Evolutionary conservation across 2,113 vertebrate species (phyloP), one percentile per base, ranked within the genome.

Genomic region (Larimichthys crocea): DNA sequence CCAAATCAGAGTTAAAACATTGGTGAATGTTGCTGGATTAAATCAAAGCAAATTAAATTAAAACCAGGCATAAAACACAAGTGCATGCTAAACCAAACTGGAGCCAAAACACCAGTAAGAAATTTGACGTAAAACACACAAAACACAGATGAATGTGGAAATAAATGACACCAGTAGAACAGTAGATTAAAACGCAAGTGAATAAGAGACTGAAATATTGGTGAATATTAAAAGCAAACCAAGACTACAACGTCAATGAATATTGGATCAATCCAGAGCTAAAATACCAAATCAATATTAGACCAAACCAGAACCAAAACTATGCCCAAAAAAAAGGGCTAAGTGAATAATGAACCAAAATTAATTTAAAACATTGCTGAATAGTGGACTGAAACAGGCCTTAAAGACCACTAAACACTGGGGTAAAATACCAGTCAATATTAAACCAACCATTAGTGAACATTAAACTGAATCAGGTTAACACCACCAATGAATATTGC

Each of bases 231-330:
- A 22, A 22, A 0, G 4, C 4, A 59, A 19, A 44, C 24, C 1
- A 6, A 4, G 53, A 8, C 10, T 10, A 10, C 16, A 20, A 60
- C 10, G 19, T 0, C 4, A n/a, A 35, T 40, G 8, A 17, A 22
- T 40, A 10, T 10, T 22, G 12, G 12, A 26, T 2, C 10, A 56
- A 66, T 9, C 6, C 16, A 29, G 3, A 4, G 14, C 8, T 17
- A 14, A 44, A 2, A 17, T 1, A 57, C 3, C 2, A 5, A 5
- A 1, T 42, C 0, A 26, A 59, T 26, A 26, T 0, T 17, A 14
- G 15, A 1, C 9, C 1, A 59, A 19, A 44, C 22, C 1, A 11
- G 15, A 31, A 4, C 10, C 10, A 5, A 16, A 20, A 60, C 17
- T 5, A 15, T 6, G 6, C 17, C 2, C 56, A 42, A 66, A 24